A percentile compares a stretch with the other conserved stretches of the same genome.
These are phyloP conservation scores for Artibeus lituratus DNA, from an alignment of 2,797 vertebrate species.

Conservation along the genomic window DNA sequence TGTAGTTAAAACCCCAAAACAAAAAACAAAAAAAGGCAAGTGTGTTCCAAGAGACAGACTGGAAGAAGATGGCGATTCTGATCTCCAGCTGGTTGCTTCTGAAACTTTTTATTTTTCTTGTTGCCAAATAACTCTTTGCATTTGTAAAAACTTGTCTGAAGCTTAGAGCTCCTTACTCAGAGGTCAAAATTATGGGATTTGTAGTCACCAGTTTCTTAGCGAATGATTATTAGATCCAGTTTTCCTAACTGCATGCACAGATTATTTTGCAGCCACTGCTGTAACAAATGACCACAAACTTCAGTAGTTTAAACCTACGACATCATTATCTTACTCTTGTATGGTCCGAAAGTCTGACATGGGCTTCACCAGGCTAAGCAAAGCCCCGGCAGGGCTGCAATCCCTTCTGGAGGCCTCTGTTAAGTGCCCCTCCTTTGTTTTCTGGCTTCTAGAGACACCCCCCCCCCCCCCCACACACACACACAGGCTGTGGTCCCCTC, in stretches of 20 bases:
- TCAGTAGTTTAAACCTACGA: background rate
- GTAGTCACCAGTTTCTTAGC: background rate
- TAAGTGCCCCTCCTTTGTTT: background rate
- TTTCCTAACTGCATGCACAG: background rate
- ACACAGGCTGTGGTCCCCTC: background rate
- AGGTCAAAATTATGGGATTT: slow-evolving; percentile 29
- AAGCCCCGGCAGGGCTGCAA: background rate
- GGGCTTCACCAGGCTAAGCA: background rate
- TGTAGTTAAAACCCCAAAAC: background rate
- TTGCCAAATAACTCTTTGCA: slow-evolving; percentile 4
- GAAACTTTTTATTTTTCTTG: slow-evolving; percentile 17
- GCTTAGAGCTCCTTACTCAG: background rate
- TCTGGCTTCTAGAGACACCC: background rate
- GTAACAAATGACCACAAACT: background rate
- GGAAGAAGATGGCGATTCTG: background rate
- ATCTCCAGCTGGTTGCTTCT: background rate
- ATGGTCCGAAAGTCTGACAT: background rate
- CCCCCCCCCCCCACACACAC: too few relatives aligned
- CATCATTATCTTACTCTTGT: background rate
- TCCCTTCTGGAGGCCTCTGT: background rate
- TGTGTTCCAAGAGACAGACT: background rate
- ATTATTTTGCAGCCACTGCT: background rate
- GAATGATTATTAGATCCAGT: background rate
- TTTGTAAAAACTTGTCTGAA: slow-evolving; percentile 6
- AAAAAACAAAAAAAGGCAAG: background rate